Conservation (phyloP, 2,113 vertebrate genomes). For the Clarias batrachus region DNA sequence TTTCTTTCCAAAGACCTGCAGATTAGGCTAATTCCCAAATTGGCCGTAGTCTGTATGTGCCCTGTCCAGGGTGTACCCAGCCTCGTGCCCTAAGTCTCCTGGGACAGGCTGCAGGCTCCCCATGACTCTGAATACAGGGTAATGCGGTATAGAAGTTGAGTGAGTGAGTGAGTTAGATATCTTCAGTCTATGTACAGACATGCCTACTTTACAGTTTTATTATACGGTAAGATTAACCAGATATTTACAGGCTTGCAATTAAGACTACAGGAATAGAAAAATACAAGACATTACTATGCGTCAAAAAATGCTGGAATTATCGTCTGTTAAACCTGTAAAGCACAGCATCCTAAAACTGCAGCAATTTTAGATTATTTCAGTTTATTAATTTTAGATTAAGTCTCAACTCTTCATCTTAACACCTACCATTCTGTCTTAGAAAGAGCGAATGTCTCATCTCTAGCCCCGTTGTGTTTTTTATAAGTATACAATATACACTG, state of each 20-base stretch:
- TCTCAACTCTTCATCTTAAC: background rate
- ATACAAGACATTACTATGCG: background rate
- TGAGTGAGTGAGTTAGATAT: too few relatives aligned
- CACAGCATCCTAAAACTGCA: background rate
- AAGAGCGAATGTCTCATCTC: background rate
- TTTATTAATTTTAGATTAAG: too few relatives aligned
- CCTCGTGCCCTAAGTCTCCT: too few relatives aligned
- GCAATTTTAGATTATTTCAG: background rate
- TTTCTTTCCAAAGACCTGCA: too few relatives aligned
- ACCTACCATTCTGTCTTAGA: background rate
- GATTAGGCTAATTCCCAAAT: too few relatives aligned
- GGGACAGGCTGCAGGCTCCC: too few relatives aligned
- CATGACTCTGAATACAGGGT: too few relatives aligned
- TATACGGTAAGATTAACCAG: background rate
- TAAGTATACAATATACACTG: background rate
- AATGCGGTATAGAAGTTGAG: too few relatives aligned
- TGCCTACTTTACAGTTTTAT: background rate
- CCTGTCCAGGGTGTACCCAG: too few relatives aligned
- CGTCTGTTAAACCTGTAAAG: background rate
- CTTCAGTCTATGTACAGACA: too few relatives aligned
- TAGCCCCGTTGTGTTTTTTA: background rate
- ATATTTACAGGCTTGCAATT: background rate
- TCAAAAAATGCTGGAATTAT: background rate
- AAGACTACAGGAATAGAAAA: background rate
- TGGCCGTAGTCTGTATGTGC: too few relatives aligned